Evolutionary conservation across 2,797 vertebrate genomes (phyloP).

Genomic region (Bradypodion ventrale): DNA sequence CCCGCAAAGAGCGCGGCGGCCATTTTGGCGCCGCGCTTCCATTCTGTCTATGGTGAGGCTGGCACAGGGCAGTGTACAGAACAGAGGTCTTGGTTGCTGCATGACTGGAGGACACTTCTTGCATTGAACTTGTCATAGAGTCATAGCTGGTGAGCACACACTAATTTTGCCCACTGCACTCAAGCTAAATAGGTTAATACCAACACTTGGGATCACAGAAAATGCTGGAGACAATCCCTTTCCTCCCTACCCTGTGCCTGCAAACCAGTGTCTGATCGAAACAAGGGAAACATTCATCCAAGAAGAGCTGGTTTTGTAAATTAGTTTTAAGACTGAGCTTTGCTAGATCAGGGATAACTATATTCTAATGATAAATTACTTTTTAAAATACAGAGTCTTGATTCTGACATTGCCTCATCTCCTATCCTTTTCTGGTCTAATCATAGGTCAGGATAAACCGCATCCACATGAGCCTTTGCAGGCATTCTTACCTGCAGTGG

Average conservation of each 20-base stretch:
- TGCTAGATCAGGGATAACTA: neutral
- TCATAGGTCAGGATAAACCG: neutral
- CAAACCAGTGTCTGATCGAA: neutral
- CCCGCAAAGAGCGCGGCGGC: no score
- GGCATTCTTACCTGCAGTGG: neutral
- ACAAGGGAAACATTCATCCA: neutral
- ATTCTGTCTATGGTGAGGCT: no score
- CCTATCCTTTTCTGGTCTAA: neutral
- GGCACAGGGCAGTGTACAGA: neutral
- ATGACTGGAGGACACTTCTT: neutral
- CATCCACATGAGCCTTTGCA: conserved; percentile 12
- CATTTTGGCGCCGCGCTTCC: no score
- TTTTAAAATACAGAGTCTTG: neutral
- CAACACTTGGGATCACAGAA: neutral
- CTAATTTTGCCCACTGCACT: neutral
- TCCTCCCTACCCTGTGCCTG: neutral
- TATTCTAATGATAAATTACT: neutral
- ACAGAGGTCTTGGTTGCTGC: no score
- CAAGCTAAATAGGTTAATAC: neutral
- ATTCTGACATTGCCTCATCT: neutral
- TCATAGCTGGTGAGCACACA: neutral
- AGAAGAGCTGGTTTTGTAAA: neutral
- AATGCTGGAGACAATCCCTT: neutral
- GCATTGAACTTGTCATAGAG: neutral
- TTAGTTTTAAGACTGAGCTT: neutral